Conservation (phyloP, 2,113 vertebrate genomes). For the Hyaena hyaena region DNA sequence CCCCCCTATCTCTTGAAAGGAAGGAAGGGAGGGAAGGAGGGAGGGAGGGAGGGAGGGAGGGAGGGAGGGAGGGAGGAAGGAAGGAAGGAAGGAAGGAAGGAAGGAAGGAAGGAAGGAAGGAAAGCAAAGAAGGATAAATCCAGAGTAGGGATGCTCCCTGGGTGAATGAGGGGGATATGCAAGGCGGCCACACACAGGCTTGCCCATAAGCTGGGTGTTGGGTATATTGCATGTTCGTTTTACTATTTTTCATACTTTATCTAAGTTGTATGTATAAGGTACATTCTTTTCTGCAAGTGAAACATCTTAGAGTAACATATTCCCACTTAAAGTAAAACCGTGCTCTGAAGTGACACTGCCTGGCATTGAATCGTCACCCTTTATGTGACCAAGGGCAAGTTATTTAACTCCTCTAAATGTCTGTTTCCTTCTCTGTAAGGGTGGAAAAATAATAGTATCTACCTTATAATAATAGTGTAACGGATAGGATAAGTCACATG, state of each 20-base stretch:
- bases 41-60: too few relatives aligned
- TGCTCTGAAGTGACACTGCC: background rate
- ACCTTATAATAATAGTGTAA: background rate
- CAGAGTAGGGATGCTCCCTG: background rate
- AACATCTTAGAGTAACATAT: background rate
- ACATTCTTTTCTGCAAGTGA: background rate
- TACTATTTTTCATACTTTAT: background rate
- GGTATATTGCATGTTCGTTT: background rate
- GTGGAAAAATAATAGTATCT: background rate
- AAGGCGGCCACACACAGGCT: background rate
- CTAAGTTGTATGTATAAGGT: background rate
- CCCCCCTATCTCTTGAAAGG: too few relatives aligned
- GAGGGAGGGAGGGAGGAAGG: too few relatives aligned
- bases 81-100: background rate
- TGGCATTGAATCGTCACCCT: background rate
- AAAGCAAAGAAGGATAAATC: background rate
- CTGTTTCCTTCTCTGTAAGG: background rate
- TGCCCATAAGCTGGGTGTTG: background rate
- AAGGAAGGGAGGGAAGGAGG: too few relatives aligned
- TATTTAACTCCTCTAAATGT: constrained; percentile 5
- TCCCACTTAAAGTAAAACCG: constrained; percentile 1
- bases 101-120: background rate
- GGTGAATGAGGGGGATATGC: background rate
- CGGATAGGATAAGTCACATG: background rate
- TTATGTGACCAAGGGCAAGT: background rate